A percentile compares a stretch with the other conserved stretches of the same genome.
These are phyloP conservation scores for Parapristionchus giblindavisi DNA, from an alignment of 2,888 invertebrate genomes.

Conservation along the genomic window DNA sequence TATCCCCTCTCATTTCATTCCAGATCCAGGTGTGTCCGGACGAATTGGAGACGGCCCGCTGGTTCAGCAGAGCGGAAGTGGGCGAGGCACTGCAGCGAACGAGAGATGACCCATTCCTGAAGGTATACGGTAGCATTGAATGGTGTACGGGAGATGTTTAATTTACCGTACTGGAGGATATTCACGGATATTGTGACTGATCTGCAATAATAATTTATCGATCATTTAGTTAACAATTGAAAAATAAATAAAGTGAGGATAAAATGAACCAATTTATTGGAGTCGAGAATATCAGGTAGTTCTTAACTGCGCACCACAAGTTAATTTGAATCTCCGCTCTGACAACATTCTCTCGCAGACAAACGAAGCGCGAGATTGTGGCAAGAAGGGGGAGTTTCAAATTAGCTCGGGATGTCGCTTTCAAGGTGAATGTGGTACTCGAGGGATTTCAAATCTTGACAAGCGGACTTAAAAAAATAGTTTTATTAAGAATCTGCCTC, in stretches of 20 bases:
- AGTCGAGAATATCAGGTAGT: too few species aligned
- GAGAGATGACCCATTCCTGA: conserved; percentile 54
- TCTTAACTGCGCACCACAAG: too few species aligned
- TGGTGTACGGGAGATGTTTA: background rate
- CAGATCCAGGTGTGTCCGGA: conserved; percentile 71
- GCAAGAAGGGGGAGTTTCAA: too few species aligned
- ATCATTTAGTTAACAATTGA: too few species aligned
- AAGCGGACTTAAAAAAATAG: background rate
- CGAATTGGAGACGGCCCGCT: conserved; percentile 73
- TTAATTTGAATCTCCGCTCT: too few species aligned
- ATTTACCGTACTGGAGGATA: background rate
- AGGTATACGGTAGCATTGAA: conserved; percentile 36
- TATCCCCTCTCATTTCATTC: background rate
- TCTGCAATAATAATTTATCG: background rate
- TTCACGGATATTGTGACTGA: background rate
- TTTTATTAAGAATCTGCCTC: conserved; percentile 43
- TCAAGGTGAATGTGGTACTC: background rate
- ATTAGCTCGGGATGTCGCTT: too few species aligned
- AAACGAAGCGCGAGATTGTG: too few species aligned
- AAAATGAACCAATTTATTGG: too few species aligned
- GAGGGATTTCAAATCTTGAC: background rate
- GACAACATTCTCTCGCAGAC: too few species aligned
- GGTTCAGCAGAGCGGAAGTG: conserved; percentile 73
- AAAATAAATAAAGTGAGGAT: too few species aligned
- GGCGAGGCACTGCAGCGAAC: conserved; percentile 68